Percentiles rank a stretch among this genome's conserved stretches.
phyloP scores from a whole-genome alignment of 2,797 vertebrate genomes.

The Sebastes hopkinsi region DNA sequence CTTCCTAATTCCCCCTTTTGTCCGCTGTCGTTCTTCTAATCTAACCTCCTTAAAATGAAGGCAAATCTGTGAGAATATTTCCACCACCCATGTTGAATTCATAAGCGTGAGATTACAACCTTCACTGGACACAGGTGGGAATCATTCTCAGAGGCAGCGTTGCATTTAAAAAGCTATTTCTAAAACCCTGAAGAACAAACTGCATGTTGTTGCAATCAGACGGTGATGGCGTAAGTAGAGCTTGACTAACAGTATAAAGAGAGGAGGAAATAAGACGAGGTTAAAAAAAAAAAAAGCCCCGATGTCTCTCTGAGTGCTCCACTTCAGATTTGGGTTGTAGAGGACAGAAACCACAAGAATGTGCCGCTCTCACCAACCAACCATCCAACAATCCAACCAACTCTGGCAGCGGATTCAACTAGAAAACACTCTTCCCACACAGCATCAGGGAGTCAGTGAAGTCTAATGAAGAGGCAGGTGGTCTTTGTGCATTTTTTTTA shows the following conservation, averaged over 20 bases:
- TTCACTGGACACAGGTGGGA: constrained; percentile 78
- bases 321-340: constrained; percentile 38
- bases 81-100: constrained; percentile 48
- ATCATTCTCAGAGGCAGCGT: constrained; percentile 75
- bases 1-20: background rate
- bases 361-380: constrained; percentile 30
- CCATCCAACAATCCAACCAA: constrained; percentile 8
- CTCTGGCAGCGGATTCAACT: constrained; percentile 27
- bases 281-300: constrained; percentile 42
- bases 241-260: constrained; percentile 79
- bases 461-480: background rate
- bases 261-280: constrained; percentile 69
- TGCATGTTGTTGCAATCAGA: constrained; percentile 83
- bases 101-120: constrained; percentile 40
- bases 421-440: constrained; percentile 34
- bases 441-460: constrained; percentile 24
- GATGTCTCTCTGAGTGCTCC: constrained; percentile 50
- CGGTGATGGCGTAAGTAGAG: constrained; percentile 69
- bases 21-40: constrained; percentile 40
- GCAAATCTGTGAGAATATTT: background rate
- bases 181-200: constrained; percentile 52
- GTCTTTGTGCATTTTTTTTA: background rate
- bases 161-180: constrained; percentile 75
- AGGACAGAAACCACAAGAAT: constrained; percentile 64
- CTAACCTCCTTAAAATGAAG: constrained; percentile 29